Base-by-base conservation (phyloP, 2,888 invertebrate genomes). In the Cerastis rubricosa region DNA sequence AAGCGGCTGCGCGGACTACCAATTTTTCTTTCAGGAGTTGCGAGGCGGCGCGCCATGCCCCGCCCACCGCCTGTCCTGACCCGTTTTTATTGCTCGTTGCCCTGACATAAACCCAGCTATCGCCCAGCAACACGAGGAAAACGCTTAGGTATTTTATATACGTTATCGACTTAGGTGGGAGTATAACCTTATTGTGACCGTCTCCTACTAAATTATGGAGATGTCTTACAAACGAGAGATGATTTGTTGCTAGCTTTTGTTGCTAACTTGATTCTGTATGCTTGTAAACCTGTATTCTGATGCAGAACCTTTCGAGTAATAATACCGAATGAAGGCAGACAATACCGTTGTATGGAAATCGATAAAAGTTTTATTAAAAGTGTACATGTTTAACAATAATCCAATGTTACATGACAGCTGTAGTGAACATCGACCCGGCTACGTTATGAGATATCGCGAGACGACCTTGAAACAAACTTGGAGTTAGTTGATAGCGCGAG, bases 11-110 rank as follows among this genome's bases (percentile, higher is more conserved):
- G 96, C 94, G 94, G 93, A 94, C 95, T 93, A 88, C 89, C 92
- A 92, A 96, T 96, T 97, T 96, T 97, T 97, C 96, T 96, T 97
- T 95, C 94, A 94, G 94, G 95, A 96, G 94, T 92, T 94, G 93
- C 91, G 94, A 95, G 95, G 94, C 95, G 95, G 94, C 91, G 92
- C 93, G 83, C 83, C 87, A 87, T 90, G 94, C 95, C 89, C 96
- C 96, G 94, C 95, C 95, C 93, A 93, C 92, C 89, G 89, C 90
- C 91, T 89, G 91, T 90, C 91, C 93, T 96, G 96, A 96, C 96
- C 96, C 93, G 96, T 95, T 96, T 96, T 96, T 96, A 96, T 96
- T 95, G 94, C 95, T 91, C 90, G 89, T 91, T 90, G 90, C 90
- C 88, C 91, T 91, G 91, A 95, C 94, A 93, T 95, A 95, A 95